Evolutionary conservation across 2,888 invertebrate genomes (phyloP).

Genomic region (Netelia virgata): DNA sequence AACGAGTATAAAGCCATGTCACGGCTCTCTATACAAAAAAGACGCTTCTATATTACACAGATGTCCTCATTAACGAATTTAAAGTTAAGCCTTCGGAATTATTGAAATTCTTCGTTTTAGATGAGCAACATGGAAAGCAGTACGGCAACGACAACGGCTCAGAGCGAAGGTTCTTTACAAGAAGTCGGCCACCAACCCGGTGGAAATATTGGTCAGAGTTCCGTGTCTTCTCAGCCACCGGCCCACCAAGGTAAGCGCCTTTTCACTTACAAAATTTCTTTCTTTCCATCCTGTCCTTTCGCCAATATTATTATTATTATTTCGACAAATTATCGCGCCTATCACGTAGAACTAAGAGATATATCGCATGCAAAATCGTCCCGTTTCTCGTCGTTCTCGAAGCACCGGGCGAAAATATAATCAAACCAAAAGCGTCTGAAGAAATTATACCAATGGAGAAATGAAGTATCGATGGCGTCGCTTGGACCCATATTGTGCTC

Average conservation of each 20-base stretch:
- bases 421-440: neutral
- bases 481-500: too few relatives aligned
- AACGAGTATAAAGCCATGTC: too few relatives aligned
- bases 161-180: constrained; percentile 81
- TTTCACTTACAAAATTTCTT: neutral
- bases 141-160: constrained; percentile 80
- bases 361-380: neutral
- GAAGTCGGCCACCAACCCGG: constrained; percentile 81
- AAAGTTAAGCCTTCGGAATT: neutral
- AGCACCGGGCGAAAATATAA: neutral
- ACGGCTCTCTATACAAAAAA: too few relatives aligned
- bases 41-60: neutral
- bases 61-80: constrained; percentile 10
- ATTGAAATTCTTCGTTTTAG: constrained; percentile 66
- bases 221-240: constrained; percentile 79
- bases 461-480: too few relatives aligned
- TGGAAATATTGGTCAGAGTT: constrained; percentile 78
- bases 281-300: neutral
- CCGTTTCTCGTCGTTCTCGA: neutral
- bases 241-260: constrained; percentile 80
- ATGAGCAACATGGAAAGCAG: constrained; percentile 83
- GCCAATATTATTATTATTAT: neutral
- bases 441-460: too few relatives aligned
- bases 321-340: too few relatives aligned
- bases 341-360: neutral